Percentiles rank a stretch among this genome's conserved stretches.
Conservation (phyloP, 2,888 invertebrate genomes). For the Agrotis ipsilon region DNA sequence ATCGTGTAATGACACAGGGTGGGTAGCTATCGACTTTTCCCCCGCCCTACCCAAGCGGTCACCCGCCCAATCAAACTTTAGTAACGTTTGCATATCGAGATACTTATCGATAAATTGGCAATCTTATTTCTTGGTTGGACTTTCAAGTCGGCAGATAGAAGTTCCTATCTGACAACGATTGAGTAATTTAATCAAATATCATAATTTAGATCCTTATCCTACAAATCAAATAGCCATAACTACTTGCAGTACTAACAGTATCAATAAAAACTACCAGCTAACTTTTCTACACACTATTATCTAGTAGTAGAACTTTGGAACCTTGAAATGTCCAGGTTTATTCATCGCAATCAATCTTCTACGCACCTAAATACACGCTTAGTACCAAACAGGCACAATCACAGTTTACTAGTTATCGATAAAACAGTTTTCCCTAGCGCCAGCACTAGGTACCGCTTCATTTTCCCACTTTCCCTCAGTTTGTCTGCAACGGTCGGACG, state of each 20-base stretch:
- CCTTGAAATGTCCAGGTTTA: constrained; percentile 1
- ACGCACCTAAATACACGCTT: constrained; percentile 14
- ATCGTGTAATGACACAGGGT: constrained; percentile 82
- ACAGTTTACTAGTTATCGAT: constrained; percentile 64
- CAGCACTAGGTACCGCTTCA: constrained; percentile 78
- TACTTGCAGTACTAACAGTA: too few species aligned
- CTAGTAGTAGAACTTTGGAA: too few species aligned
- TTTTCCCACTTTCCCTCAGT: constrained; percentile 83
- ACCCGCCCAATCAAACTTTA: constrained; percentile 82
- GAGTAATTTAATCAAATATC: not conserved
- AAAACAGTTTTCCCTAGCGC: constrained; percentile 59
- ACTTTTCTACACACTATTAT: not conserved
- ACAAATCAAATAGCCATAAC: not conserved
- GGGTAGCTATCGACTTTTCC: constrained; percentile 86
- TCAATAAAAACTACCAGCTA: too few species aligned
- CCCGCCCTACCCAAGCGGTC: constrained; percentile 76
- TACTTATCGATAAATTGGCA: constrained; percentile 58
- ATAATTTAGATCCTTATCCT: not conserved
- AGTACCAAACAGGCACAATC: constrained; percentile 26
- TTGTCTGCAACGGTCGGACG: constrained; percentile 71
- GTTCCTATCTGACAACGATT: not conserved
- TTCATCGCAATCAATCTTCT: constrained; percentile 21
- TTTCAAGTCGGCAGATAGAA: too few species aligned
- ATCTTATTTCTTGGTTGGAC: too few species aligned
- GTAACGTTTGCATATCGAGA: constrained; percentile 67